Percentiles rank a stretch among this genome's conserved stretches.
Evolutionary conservation across 2,797 vertebrate species (phyloP).

Genomic region (Cercopithecus diana): DNA sequence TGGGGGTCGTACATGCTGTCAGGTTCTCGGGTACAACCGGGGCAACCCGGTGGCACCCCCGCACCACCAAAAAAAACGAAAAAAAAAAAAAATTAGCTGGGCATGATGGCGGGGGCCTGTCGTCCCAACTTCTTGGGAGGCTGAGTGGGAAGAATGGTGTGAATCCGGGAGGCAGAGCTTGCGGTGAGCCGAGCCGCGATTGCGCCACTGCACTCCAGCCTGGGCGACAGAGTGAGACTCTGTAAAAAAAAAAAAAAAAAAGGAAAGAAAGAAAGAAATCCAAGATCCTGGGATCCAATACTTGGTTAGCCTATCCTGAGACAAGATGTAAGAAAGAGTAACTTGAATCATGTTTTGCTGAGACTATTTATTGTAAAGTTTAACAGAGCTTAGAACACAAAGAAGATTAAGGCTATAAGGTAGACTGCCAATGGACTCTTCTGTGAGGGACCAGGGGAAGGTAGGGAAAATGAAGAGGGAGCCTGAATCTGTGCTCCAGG

Average conservation of each 20-base stretch:
- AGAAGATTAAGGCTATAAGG: not conserved
- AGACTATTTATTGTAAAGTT: not conserved
- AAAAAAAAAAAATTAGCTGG: too few relatives aligned
- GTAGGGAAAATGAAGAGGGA: not conserved
- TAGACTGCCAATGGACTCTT: not conserved
- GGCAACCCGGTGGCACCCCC: too few relatives aligned
- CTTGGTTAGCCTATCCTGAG: not conserved
- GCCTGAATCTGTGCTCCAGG: not conserved
- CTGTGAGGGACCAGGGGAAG: not conserved
- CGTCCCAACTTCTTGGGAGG: too few relatives aligned
- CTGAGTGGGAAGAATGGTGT: too few relatives aligned
- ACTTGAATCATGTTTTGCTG: not conserved
- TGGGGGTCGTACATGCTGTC: too few relatives aligned
- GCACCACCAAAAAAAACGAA: too few relatives aligned
- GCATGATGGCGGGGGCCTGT: too few relatives aligned
- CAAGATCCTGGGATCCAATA: not conserved
- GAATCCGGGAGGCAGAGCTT: too few relatives aligned
- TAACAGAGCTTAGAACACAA: not conserved
- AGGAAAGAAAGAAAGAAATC: not conserved
- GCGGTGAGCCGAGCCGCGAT: too few relatives aligned
- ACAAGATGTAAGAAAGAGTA: not conserved
- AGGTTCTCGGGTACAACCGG: too few relatives aligned
- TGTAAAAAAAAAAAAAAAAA: accelerated
- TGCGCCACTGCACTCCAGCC: too few relatives aligned
- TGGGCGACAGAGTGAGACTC: too few relatives aligned